Evolutionary conservation across 2,888 invertebrate species (phyloP).

Genomic region (Drosophila subquinaria): DNA sequence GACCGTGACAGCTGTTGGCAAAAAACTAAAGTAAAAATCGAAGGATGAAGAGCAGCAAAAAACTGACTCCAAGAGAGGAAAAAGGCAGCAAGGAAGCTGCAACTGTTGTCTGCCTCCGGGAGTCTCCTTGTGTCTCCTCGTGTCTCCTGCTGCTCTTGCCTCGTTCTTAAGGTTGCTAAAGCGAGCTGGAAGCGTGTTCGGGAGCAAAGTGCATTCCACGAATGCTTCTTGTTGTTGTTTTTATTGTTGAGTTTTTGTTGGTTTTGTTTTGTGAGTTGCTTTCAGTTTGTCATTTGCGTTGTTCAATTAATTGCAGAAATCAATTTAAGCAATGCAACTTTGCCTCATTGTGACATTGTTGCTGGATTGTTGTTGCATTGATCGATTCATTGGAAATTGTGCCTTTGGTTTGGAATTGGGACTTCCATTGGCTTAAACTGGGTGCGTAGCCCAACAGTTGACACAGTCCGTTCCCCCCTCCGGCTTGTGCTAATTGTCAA

Average conservation of each 20-base stretch:
- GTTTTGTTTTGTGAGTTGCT: constrained; percentile 31
- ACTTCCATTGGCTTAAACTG: constrained; percentile 31
- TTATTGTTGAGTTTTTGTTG: constrained; percentile 20
- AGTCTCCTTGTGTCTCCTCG: neutral
- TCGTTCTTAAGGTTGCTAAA: constrained; percentile 9
- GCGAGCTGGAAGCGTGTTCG: constrained; percentile 72
- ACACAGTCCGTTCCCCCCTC: neutral
- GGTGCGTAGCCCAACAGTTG: constrained; percentile 40
- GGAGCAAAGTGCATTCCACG: constrained; percentile 72
- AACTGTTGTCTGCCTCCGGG: constrained; percentile 11
- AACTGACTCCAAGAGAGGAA: constrained; percentile 11
- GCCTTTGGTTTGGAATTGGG: constrained; percentile 67
- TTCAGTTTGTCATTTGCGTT: constrained; percentile 75
- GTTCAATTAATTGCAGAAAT: constrained; percentile 84
- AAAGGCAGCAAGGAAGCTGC: constrained; percentile 29
- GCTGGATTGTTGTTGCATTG: constrained; percentile 31
- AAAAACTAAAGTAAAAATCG: constrained; percentile 46
- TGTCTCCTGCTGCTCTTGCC: constrained; percentile 3
- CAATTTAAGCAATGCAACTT: constrained; percentile 83
- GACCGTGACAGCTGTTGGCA: constrained; percentile 65
- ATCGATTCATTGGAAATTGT: no score
- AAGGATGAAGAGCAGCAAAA: constrained; percentile 37
- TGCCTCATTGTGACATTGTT: constrained; percentile 73
- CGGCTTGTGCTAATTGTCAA: constrained; percentile 64
- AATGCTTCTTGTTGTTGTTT: constrained; percentile 41